Evolutionary conservation across 1,140 invertebrate species (phyloP).

Genomic region (Drosophila kohkoa): DNA sequence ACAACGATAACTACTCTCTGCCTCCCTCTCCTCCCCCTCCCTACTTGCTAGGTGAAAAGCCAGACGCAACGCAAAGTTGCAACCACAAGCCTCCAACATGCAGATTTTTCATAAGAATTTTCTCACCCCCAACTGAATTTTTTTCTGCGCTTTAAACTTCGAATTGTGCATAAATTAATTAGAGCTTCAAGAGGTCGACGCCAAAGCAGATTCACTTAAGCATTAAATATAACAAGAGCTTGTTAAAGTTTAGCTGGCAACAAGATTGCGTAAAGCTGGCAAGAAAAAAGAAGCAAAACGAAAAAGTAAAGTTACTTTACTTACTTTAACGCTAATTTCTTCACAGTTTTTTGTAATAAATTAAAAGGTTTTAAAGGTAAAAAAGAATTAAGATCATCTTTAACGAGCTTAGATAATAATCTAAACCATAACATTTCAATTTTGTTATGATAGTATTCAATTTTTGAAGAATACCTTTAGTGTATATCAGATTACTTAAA

Average conservation of each 20-base stretch:
- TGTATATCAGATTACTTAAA: too few species aligned
- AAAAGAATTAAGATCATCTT: too few species aligned
- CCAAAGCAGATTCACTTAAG: constrained; percentile 5
- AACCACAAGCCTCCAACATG: not conserved
- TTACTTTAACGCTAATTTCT: not conserved
- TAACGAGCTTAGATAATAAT: too few species aligned
- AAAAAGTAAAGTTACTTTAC: not conserved
- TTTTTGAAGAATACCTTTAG: too few species aligned
- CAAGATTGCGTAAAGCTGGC: not conserved
- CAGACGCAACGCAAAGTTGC: constrained; percentile 11
- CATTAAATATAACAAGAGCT: constrained; percentile 6
- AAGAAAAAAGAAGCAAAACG: not conserved
- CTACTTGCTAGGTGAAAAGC: not conserved
- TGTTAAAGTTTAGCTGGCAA: not conserved
- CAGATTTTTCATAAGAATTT: not conserved
- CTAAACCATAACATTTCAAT: too few species aligned
- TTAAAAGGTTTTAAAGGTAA: too few species aligned
- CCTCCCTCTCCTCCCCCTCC: too few species aligned
- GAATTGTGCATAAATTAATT: constrained; percentile 13
- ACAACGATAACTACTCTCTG: constrained; percentile 11
- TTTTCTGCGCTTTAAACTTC: constrained; percentile 1
- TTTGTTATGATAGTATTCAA: too few species aligned
- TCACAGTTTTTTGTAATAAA: too few species aligned
- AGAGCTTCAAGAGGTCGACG: not conserved
- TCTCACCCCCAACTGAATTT: not conserved